Conservation (phyloP, 2,113 vertebrate genomes). For the Turnix velox region DNA sequence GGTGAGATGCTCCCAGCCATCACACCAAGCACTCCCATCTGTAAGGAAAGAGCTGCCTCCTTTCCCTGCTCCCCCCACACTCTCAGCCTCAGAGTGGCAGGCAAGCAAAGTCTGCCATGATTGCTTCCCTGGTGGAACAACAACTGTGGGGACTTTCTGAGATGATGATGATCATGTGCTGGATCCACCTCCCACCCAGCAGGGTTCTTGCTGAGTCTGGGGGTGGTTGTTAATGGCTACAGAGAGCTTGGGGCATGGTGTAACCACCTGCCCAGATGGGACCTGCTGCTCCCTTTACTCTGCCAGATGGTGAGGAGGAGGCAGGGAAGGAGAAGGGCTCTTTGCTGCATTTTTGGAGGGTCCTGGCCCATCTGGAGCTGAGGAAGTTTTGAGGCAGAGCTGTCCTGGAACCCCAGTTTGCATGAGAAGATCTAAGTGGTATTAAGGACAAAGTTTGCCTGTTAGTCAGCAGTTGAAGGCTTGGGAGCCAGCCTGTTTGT, state of each 20-base stretch:
- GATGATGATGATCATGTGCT: rapidly evolving
- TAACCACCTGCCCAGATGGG: neutral
- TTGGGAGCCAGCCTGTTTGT: neutral
- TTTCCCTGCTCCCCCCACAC: neutral
- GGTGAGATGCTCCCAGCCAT: rapidly evolving
- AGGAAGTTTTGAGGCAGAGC: neutral
- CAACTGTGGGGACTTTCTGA: neutral
- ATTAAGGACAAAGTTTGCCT: neutral
- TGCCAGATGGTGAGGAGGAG: neutral
- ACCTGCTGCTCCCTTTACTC: neutral
- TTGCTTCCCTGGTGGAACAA: neutral
- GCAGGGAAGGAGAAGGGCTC: neutral
- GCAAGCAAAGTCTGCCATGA: neutral
- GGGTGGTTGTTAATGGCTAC: neutral
- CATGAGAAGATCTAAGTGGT: rapidly evolving
- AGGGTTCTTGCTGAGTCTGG: neutral
- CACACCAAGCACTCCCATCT: neutral
- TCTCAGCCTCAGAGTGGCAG: neutral
- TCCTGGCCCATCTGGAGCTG: neutral
- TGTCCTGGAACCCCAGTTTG: neutral
- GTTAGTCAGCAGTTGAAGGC: neutral
- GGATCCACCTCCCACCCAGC: neutral
- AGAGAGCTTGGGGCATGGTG: neutral
- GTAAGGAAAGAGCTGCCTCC: neutral
- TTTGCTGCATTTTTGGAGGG: neutral